phyloP scores from a whole-genome alignment of 2,113 vertebrate genomes.

The Anguilla japonica region DNA sequence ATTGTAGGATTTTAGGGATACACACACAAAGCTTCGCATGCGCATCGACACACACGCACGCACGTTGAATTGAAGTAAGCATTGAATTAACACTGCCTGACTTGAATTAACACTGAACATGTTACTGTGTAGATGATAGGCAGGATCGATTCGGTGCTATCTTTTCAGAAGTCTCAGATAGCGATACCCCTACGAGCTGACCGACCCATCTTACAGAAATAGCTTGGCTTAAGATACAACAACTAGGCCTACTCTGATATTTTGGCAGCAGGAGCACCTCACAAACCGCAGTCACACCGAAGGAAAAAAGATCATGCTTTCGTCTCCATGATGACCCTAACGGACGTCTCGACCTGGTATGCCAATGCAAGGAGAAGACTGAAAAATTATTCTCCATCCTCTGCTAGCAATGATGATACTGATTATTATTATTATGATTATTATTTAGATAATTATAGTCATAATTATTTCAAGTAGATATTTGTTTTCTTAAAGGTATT shows the following conservation, averaged over 20 bases:
- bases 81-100: too few relatives aligned
- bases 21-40: too few relatives aligned
- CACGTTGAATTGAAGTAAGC: too few relatives aligned
- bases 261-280: slow-evolving; percentile 85
- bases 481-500: slow-evolving; percentile 72
- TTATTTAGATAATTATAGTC: not conserved
- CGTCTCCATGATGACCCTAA: slow-evolving; percentile 89
- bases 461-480: not conserved
- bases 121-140: slow-evolving; percentile 77
- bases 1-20: too few relatives aligned
- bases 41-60: too few relatives aligned
- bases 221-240: slow-evolving; percentile 96
- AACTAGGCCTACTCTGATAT: slow-evolving; percentile 78
- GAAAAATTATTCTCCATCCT: slow-evolving; percentile 81
- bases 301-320: slow-evolving; percentile 91
- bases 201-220: slow-evolving; percentile 95
- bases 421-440: slow-evolving; percentile 59
- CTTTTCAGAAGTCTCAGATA: slow-evolving; percentile 86
- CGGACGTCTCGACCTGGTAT: slow-evolving; percentile 87
- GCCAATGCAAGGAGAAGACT: slow-evolving; percentile 86
- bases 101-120: too few relatives aligned
- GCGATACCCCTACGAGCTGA: slow-evolving; percentile 89
- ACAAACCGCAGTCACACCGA: slow-evolving; percentile 89
- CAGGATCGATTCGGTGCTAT: slow-evolving; percentile 88
- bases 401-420: slow-evolving; percentile 83